Evolutionary conservation across 1,140 invertebrate species (phyloP).

Genomic region (Physella acuta): DNA sequence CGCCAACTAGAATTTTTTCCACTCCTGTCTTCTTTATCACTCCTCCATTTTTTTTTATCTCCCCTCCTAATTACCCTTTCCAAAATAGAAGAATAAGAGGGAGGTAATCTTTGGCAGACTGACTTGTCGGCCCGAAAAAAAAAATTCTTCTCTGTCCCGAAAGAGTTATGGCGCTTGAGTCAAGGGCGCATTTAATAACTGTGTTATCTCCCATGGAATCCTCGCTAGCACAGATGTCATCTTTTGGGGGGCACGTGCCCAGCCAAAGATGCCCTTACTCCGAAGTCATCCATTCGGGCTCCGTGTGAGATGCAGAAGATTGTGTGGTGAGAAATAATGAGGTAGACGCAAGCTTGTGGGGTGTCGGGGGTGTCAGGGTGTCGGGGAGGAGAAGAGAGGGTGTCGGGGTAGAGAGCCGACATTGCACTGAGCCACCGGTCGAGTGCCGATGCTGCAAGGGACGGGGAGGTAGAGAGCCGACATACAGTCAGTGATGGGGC

Average conservation of each 20-base stretch:
- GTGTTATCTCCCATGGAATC: constrained; percentile 23
- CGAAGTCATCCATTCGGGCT: too few species aligned
- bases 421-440: too few species aligned
- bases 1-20: too few species aligned
- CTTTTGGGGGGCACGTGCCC: constrained; percentile 24
- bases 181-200: constrained; percentile 33
- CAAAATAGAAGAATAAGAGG: too few species aligned
- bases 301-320: constrained; percentile 13
- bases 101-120: background rate
- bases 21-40: too few species aligned
- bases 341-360: too few species aligned
- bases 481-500: too few species aligned
- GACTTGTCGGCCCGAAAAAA: background rate
- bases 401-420: background rate
- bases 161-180: constrained; percentile 29
- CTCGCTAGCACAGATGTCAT: constrained; percentile 17
- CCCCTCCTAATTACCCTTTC: too few species aligned
- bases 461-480: too few species aligned
- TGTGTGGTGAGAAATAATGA: constrained; percentile 11
- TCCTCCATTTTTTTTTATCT: too few species aligned
- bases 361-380: too few species aligned
- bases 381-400: background rate
- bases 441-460: too few species aligned
- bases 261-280: background rate
- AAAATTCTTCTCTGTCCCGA: background rate